Base-by-base conservation (phyloP, 2,113 vertebrate species). In the Ploceus nigricollis region DNA sequence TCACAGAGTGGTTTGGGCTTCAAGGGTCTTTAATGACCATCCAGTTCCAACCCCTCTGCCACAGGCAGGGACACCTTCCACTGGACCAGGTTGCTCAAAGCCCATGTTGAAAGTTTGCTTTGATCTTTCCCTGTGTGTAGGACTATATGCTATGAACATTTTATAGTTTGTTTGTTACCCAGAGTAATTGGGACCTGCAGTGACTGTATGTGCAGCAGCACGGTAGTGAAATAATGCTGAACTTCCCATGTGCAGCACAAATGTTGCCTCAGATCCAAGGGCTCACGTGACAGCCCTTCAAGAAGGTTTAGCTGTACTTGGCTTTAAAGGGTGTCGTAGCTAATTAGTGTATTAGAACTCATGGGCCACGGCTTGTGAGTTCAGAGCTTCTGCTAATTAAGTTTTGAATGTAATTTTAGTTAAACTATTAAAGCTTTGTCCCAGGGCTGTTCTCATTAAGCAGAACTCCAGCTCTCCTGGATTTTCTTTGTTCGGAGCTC, bases 331-430 rank as follows among this genome's bases (percentile, higher is more conserved):
- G 87, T 98, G 95, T 96, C 95, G 94, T 77, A 93, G 65, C 95
- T 97, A 97, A 98, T 98, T 98, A 98, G 94, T 65, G 95, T 91
- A 94, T 97, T 97, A 96, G 97, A 70, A 90, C 92, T 71, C 61
- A 86, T 89, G 95, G 96, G 95, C 95, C 94, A 96, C 23, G 39
- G 93, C 97, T 98, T 93, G 68, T 94, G 96, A 94, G 92, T 97
- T 96, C 94, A 97, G 97, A 97, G 97, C 97, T 86, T 93, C 86
- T 96, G 96, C 95, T 98, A 98, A 98, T 98, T 97, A 98, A 64
- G 96, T 96, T 95, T 97, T 95, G 94, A 97, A 97, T 96, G 94
- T 96, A 96, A 97, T 98, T 97, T 97, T 97, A 96, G 97, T 98
- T 98, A 98, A 97, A 96, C 56, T 94, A 95, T 96, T 97, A 97